Conservation (phyloP, 2,888 invertebrate species). For the Rhimphoctona megacephalus region DNA sequence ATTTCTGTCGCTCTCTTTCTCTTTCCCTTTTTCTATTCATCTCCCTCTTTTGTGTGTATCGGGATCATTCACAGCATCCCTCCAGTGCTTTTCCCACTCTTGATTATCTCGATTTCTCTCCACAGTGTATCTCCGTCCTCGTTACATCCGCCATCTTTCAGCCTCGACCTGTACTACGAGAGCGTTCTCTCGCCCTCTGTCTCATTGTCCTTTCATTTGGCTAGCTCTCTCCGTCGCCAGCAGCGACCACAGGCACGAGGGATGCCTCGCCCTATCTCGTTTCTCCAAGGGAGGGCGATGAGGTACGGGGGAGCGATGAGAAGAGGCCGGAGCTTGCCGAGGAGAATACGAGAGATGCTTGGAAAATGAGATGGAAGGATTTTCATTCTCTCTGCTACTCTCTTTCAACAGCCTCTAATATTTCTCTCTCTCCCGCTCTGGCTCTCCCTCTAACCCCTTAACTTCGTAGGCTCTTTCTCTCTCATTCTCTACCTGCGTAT, state of each 20-base stretch:
- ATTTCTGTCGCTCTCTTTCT: not conserved
- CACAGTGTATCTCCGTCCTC: constrained; percentile 28
- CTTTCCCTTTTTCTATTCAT: constrained; percentile 1
- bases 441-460: constrained; percentile 20
- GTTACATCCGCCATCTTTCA: constrained; percentile 22
- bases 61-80: not conserved
- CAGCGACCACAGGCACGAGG: constrained; percentile 6
- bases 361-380: constrained; percentile 37
- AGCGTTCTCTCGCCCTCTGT: constrained; percentile 57
- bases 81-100: constrained; percentile 18
- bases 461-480: constrained; percentile 17
- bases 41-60: not conserved
- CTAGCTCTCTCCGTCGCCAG: not conserved
- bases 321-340: not conserved
- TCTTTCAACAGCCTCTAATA: not conserved
- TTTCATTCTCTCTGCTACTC: constrained; percentile 25
- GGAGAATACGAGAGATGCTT: constrained; percentile 36
- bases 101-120: constrained; percentile 21
- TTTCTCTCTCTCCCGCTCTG: constrained; percentile 2
- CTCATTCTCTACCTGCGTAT: constrained; percentile 60
- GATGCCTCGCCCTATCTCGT: constrained; percentile 23
- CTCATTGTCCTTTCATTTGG: constrained; percentile 43
- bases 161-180: constrained; percentile 45
- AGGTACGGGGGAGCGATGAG: not conserved
- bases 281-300: not conserved